These are phyloP conservation scores for Amphipyra berbera DNA, from an alignment of 2,888 invertebrate genomes.

Conservation along the genomic window DNA sequence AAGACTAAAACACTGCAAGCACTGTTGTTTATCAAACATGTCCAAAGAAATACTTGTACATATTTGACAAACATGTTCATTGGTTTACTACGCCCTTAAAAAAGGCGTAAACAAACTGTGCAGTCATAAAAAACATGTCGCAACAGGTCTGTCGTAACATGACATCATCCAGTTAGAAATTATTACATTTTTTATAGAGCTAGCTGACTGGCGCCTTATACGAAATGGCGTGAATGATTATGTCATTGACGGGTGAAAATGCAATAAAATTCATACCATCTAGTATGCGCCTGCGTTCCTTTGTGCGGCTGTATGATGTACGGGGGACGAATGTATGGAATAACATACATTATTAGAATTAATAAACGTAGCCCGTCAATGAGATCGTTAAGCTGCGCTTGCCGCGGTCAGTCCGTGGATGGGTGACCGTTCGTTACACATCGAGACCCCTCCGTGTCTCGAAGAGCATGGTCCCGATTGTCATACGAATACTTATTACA, in stretches of 20 bases:
- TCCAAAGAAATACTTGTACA: neutral
- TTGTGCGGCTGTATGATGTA: neutral
- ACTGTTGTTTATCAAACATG: no score
- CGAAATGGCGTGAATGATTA: conserved; percentile 59
- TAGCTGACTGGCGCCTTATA: conserved; percentile 50
- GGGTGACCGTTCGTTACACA: no score
- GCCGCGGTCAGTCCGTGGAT: no score
- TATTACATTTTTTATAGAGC: conserved; percentile 59
- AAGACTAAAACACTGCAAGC: no score
- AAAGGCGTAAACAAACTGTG: neutral
- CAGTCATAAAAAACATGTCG: conserved; percentile 35
- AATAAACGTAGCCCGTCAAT: no score
- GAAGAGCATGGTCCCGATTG: no score
- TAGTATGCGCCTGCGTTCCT: conserved; percentile 16
- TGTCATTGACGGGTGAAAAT: conserved; percentile 73
- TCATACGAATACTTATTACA: no score
- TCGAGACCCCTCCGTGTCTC: no score
- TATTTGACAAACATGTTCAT: neutral
- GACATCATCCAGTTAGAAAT: conserved; percentile 57
- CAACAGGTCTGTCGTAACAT: conserved; percentile 37
- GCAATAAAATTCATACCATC: conserved; percentile 68
- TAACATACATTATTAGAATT: neutral
- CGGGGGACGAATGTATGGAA: neutral
- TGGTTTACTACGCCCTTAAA: neutral
- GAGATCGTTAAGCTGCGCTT: no score